Evolutionary conservation across 2,888 invertebrate species (phyloP), one percentile per base, ranked within the genome.

Genomic region (Eristalis intricaria): DNA sequence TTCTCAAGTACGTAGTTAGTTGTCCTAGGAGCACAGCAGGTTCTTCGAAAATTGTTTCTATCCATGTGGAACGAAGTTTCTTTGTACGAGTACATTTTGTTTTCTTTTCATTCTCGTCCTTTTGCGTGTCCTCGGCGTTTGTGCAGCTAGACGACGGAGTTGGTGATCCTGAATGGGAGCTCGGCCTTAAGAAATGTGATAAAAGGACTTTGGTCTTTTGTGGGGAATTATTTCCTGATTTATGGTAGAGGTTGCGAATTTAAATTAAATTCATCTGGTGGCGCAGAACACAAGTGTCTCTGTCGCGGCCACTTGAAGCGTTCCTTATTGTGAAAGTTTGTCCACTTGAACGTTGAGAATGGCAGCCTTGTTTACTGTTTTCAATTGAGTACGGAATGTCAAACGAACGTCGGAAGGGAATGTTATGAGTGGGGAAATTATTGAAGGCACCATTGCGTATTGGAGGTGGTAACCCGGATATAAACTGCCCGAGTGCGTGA

Each of bases 1-100:
- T 75, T 71, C 63, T 76, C 40, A 74, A 80, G 80, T 63, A 69
- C 56, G 77, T 71, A 82, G 70, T 78, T 74, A 22, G 80, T 66
- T 68, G 66, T 60, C 58, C 60, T 23, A 43, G 50, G 43, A 38
- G 58, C 29, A 58, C 64, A 77, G 78, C 78, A 58, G 65, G 70
- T 65, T 71, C 58, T 10, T 73, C 23, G 79, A 66, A 65, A 71
- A 79, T 23, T 50, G 69, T 77, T 69, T 50, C 50, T 50, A 50
- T 50, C 50, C 50, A 50, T 50, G 50, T 19, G 50, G 50, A 19
- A 50, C 50, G 50, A 19, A 19, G 50, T 50, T 50, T 50, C 50
- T 19, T n/a, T 5, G 8, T 19, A 8, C 10, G 10, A 32, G 8
- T 26, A 2, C 3, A 3, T 26, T 43, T 2, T 43, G 15, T 43